Percentiles rank a stretch among this genome's conserved stretches.
Conservation (phyloP, 1,140 invertebrate genomes). For the Pristionchus pacificus region DNA sequence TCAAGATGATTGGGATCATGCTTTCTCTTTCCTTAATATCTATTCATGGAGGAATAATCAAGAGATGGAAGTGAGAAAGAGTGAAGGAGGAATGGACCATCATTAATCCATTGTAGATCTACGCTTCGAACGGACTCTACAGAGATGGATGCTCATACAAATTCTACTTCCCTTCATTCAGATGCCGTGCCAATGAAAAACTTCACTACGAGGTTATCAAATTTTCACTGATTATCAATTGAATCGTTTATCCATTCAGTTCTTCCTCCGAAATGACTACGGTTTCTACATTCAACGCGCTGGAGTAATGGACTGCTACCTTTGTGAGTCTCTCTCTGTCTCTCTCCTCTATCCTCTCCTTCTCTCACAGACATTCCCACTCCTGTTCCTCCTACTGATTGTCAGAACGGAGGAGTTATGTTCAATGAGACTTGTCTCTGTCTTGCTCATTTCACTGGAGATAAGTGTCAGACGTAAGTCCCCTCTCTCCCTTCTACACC, state of each 20-base stretch:
- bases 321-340: neutral
- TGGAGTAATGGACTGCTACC: conserved; percentile 31
- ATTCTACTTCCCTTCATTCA: conserved; percentile 40
- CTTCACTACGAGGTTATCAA: conserved; percentile 36
- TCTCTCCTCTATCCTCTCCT: neutral
- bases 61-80: conserved; percentile 21
- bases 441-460: conserved; percentile 28
- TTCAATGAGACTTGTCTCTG: conserved; percentile 39
- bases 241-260: no score
- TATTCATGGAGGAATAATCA: conserved; percentile 28
- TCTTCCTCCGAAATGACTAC: conserved; percentile 32
- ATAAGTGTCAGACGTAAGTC: conserved; percentile 27
- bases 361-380: conserved; percentile 17
- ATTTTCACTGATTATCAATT: no score
- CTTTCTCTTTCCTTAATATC: conserved; percentile 31
- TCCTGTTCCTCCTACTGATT: conserved; percentile 22
- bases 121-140: conserved; percentile 38
- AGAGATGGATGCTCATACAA: conserved; percentile 36
- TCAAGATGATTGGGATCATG: conserved; percentile 9
- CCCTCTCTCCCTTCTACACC: neutral
- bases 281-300: conserved; percentile 37
- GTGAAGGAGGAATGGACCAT: neutral
- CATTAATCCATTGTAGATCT: no score
- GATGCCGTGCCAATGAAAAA: conserved; percentile 28
- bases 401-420: conserved; percentile 38